Evolutionary conservation across 2,113 vertebrate species (phyloP).

Genomic region (Corythoichthys haematopterus): DNA sequence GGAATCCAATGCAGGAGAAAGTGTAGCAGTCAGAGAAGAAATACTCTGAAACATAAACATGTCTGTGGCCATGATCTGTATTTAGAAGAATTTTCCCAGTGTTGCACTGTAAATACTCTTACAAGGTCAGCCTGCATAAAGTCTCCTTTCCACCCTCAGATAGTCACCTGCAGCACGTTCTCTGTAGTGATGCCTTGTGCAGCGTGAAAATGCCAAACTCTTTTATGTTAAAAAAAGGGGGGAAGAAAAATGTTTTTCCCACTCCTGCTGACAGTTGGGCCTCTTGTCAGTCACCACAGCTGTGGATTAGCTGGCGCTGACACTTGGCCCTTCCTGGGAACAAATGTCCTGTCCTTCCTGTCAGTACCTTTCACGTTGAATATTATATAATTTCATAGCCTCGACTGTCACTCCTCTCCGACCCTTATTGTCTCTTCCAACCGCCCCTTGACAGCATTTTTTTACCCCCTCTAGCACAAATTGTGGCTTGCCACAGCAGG

Average conservation of each 20-base stretch:
- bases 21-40: no score
- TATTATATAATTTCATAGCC: slow-evolving; percentile 34
- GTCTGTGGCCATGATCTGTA: neutral
- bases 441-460: slow-evolving; percentile 45
- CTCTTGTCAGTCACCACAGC: slow-evolving; percentile 47
- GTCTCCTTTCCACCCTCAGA: neutral
- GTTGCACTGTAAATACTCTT: neutral
- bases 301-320: slow-evolving; percentile 38
- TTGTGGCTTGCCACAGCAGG: slow-evolving; percentile 34
- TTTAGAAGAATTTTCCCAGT: neutral
- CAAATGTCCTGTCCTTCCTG: slow-evolving; percentile 44
- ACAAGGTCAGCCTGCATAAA: neutral
- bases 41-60: no score
- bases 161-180: neutral
- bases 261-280: slow-evolving; percentile 44
- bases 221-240: neutral
- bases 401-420: slow-evolving; percentile 24
- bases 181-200: slow-evolving; percentile 9
- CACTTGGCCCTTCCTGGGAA: slow-evolving; percentile 37
- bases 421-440: slow-evolving; percentile 30
- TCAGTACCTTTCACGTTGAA: slow-evolving; percentile 60
- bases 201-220: slow-evolving; percentile 15
- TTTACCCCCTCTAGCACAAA: slow-evolving; percentile 50
- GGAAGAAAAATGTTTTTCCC: neutral
- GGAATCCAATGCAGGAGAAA: no score